These are phyloP conservation scores for Enteromius argenteus DNA, from an alignment of 2,797 vertebrate genomes.

Conservation along the genomic window DNA sequence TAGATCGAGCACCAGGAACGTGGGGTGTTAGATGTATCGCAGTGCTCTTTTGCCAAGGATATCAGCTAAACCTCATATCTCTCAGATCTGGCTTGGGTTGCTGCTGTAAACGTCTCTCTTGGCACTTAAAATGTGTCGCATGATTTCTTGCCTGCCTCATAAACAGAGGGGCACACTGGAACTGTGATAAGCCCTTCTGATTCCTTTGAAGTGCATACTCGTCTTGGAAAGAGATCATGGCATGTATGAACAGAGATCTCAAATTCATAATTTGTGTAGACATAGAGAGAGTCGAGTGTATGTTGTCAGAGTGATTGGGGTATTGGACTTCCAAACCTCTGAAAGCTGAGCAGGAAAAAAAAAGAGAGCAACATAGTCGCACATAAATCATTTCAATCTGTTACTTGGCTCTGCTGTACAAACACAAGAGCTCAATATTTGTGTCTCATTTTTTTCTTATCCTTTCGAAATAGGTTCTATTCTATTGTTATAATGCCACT, in stretches of 20 bases:
- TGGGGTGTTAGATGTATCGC: slow-evolving; percentile 3
- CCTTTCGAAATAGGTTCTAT: slow-evolving; percentile 3
- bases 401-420: slow-evolving; percentile 25
- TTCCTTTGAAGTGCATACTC: slow-evolving; percentile 49
- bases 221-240: slow-evolving; percentile 26
- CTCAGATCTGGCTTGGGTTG: slow-evolving; percentile 25
- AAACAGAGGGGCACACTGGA: slow-evolving; percentile 45
- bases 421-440: slow-evolving; percentile 27
- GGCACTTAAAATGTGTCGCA: slow-evolving; percentile 55
- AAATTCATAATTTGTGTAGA: slow-evolving; percentile 6
- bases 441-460: neutral
- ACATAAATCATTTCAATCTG: slow-evolving; percentile 59
- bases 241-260: slow-evolving; percentile 32
- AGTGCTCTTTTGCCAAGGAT: slow-evolving; percentile 21
- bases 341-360: slow-evolving; percentile 36
- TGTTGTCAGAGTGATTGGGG: slow-evolving; percentile 2
- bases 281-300: slow-evolving; percentile 17
- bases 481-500: slow-evolving; percentile 19
- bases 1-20: neutral
- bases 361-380: slow-evolving; percentile 21
- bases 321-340: slow-evolving; percentile 33
- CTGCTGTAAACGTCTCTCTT: slow-evolving; percentile 39
- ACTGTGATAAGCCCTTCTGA: slow-evolving; percentile 51
- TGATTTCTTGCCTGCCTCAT: slow-evolving; percentile 55
- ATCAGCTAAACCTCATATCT: slow-evolving; percentile 37